Evolutionary conservation across 2,113 vertebrate genomes (phyloP).

Genomic region (Petrocephalus microphthalmus): DNA sequence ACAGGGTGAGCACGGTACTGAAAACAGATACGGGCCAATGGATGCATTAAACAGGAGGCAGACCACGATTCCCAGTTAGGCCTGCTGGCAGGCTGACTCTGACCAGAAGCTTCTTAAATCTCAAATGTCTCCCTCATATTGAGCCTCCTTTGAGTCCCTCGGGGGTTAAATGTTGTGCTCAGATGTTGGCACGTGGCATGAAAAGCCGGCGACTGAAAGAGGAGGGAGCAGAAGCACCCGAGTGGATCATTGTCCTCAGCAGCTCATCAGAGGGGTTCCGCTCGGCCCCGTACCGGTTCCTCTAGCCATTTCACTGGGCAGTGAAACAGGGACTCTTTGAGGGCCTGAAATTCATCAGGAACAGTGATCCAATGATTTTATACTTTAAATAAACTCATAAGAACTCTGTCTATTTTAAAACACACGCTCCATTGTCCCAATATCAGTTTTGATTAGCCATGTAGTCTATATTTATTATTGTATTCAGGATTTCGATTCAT

Average conservation of each 20-base stretch:
- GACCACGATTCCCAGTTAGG: background rate
- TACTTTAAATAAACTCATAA: background rate
- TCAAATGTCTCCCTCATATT: background rate
- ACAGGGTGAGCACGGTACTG: background rate
- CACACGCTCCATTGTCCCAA: background rate
- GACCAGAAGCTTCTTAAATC: background rate
- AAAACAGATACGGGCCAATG: background rate
- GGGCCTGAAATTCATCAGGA: background rate
- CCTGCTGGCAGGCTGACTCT: background rate
- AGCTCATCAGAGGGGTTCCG: background rate
- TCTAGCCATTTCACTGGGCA: background rate
- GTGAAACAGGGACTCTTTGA: background rate
- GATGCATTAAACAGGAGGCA: background rate
- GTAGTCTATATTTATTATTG: background rate
- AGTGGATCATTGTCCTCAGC: background rate
- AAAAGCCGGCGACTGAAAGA: background rate
- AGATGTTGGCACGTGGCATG: background rate
- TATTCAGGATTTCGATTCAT: background rate
- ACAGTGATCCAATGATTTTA: background rate
- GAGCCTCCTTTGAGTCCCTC: background rate
- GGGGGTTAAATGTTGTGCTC: background rate
- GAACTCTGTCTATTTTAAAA: background rate
- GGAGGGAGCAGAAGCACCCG: background rate
- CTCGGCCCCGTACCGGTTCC: background rate
- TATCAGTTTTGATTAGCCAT: background rate